A percentile compares a stretch with the other conserved stretches of the same genome.
Evolutionary conservation across 2,888 invertebrate genomes (phyloP).

Genomic region (Agonum fuliginosum): DNA sequence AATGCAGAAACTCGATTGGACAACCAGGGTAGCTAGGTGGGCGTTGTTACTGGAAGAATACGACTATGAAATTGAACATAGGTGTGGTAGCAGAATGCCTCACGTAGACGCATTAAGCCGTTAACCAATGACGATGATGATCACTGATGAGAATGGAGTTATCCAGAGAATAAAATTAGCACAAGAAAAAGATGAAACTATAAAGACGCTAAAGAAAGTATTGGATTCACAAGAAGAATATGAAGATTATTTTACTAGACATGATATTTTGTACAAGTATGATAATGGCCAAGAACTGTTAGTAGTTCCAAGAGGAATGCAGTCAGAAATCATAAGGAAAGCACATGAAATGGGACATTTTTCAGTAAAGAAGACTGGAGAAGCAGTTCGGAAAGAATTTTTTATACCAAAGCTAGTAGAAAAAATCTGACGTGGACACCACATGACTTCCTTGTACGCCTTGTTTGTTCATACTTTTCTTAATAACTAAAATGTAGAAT

Average conservation of each 20-base stretch:
- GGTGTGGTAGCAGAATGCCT: conserved; percentile 54
- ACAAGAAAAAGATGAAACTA: neutral
- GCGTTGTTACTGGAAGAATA: conserved; percentile 58
- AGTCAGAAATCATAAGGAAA: conserved; percentile 67
- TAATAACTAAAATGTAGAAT: too few species aligned
- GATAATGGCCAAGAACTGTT: conserved; percentile 61
- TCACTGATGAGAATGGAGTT: neutral
- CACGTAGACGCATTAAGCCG: conserved; percentile 60
- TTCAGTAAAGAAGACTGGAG: conserved; percentile 64
- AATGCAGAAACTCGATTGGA: conserved; percentile 56
- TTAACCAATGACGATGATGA: conserved; percentile 6
- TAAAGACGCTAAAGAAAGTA: conserved; percentile 3
- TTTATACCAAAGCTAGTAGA: conserved; percentile 63
- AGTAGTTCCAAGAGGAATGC: conserved; percentile 68
- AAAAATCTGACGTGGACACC: too few species aligned
- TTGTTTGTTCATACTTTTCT: too few species aligned
- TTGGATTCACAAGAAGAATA: conserved; percentile 3
- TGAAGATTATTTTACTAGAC: conserved; percentile 25
- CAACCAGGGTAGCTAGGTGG: conserved; percentile 59
- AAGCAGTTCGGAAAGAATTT: conserved; percentile 65
- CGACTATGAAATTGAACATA: conserved; percentile 59
- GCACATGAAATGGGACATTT: conserved; percentile 69
- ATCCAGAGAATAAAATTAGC: neutral
- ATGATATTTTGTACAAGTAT: conserved; percentile 51
- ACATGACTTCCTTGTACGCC: too few species aligned